Conservation (phyloP, 2,113 vertebrate genomes). For the Corythornis cristatus region DNA sequence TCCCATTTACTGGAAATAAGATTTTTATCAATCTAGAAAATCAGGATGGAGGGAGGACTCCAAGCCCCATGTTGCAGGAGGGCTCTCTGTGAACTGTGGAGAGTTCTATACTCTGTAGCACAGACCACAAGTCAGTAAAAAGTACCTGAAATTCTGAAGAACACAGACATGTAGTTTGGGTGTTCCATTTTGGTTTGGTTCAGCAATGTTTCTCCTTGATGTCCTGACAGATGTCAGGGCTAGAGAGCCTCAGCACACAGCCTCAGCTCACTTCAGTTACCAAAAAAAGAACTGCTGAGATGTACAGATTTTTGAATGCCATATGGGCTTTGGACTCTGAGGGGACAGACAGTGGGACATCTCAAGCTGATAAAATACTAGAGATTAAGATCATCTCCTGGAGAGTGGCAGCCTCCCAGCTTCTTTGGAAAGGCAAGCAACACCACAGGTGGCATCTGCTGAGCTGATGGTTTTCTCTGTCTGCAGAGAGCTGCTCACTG, state of each 20-base stretch:
- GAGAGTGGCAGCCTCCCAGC: neutral
- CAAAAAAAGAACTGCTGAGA: neutral
- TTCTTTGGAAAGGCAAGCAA: neutral
- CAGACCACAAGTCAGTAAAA: neutral
- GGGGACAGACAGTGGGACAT: neutral
- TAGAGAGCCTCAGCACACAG: accelerated
- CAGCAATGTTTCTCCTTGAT: neutral
- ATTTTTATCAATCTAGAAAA: neutral
- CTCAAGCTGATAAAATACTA: neutral
- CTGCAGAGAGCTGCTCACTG: neutral
- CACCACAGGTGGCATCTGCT: neutral
- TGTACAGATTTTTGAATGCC: neutral
- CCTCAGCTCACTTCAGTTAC: neutral
- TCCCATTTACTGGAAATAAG: neutral
- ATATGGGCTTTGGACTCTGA: neutral
- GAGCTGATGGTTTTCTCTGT: neutral
- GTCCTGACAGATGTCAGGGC: neutral
- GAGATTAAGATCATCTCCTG: neutral
- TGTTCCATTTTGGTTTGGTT: neutral
- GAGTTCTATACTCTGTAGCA: neutral
- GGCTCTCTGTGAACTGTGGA: neutral
- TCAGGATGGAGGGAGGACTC: neutral
- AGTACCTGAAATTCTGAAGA: neutral
- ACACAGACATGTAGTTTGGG: neutral
- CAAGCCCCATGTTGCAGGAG: neutral